Percentiles rank a stretch among this genome's conserved stretches.
phyloP scores from a whole-genome alignment of 2,113 vertebrate species.

The Dicrurus megarhynchus region DNA sequence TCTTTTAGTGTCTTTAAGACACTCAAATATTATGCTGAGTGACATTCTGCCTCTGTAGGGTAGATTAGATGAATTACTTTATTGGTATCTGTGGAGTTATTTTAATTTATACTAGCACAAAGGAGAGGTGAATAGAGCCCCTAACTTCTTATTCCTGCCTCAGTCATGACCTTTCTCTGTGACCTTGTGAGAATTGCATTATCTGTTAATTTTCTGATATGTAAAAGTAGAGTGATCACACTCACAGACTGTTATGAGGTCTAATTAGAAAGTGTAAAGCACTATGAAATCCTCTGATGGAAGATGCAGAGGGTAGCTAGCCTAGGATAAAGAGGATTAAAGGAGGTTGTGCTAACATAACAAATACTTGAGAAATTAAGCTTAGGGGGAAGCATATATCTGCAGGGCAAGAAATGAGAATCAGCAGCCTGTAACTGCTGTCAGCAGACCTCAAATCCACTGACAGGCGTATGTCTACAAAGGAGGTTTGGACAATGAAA shows the following conservation, averaged over 20 bases:
- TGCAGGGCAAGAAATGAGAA: background rate
- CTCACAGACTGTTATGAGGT: background rate
- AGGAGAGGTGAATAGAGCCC: background rate
- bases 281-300: slow-evolving; percentile 11
- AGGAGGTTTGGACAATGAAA: background rate
- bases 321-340: slow-evolving; percentile 26
- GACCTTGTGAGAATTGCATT: slow-evolving; percentile 29
- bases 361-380: background rate
- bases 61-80: background rate
- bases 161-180: background rate
- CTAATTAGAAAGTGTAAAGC: slow-evolving; percentile 42
- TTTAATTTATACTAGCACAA: slow-evolving; percentile 33
- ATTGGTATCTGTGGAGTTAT: slow-evolving; percentile 15
- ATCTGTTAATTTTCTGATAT: background rate
- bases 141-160: slow-evolving; percentile 10
- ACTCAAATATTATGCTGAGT: background rate
- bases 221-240: slow-evolving; percentile 19
- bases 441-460: background rate
- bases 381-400: background rate
- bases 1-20: background rate
- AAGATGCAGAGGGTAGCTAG: background rate
- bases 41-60: background rate
- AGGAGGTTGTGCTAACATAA: background rate
- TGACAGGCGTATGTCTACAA: background rate
- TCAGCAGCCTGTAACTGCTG: background rate